phyloP scores from a whole-genome alignment of 2,113 vertebrate genomes.

The Menura novaehollandiae region DNA sequence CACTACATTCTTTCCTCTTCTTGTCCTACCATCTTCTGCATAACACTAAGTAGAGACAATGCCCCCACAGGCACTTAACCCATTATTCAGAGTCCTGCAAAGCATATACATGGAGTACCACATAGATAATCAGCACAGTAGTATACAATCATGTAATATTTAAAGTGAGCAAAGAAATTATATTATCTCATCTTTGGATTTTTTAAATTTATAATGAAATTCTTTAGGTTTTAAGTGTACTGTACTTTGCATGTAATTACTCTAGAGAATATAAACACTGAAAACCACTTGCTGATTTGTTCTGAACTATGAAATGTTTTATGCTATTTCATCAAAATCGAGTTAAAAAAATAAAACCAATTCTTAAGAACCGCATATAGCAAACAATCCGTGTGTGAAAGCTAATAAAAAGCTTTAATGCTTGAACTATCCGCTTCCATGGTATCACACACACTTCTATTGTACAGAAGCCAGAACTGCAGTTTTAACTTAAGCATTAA shows the following conservation, averaged over 20 bases:
- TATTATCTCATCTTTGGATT: background rate
- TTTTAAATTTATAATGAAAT: background rate
- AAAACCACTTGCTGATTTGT: background rate
- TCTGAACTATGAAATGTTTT: background rate
- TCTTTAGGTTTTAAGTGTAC: background rate
- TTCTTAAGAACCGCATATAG: background rate
- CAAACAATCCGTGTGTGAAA: background rate
- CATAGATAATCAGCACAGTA: background rate
- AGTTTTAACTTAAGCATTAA: conserved; percentile 16
- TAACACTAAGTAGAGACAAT: background rate
- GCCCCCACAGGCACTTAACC: background rate
- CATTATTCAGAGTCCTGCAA: background rate
- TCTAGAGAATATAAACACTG: background rate
- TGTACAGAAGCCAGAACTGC: background rate
- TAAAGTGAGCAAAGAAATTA: background rate
- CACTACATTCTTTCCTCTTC: background rate
- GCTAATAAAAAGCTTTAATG: conserved; percentile 6
- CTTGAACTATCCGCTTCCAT: background rate
- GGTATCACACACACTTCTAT: background rate
- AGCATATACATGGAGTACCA: background rate
- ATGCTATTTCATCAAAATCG: background rate
- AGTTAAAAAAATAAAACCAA: background rate
- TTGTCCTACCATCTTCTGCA: background rate
- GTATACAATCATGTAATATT: background rate
- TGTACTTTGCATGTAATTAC: background rate